Evolutionary conservation across 1,140 invertebrate species (phyloP).

Genomic region (Condylostylus longicornis): DNA sequence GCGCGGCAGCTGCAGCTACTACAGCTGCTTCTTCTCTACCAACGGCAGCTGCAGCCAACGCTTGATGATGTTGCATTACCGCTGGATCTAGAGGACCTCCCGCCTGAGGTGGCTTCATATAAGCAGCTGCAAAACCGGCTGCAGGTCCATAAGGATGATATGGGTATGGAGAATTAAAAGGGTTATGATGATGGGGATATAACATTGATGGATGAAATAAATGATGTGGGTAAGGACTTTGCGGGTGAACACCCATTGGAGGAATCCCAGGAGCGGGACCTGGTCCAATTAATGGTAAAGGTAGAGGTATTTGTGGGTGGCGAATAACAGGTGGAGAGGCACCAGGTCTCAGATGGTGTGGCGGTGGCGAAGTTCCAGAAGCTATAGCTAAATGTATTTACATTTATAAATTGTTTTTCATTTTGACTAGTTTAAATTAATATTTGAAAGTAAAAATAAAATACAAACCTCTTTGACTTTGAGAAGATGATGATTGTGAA

Average conservation of each 20-base stretch:
- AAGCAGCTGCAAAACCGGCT: constrained; percentile 25
- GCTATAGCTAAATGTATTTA: too few relatives aligned
- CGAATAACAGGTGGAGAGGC: constrained; percentile 31
- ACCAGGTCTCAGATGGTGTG: constrained; percentile 28
- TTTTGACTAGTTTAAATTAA: neutral
- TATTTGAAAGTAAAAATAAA: too few relatives aligned
- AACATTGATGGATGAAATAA: constrained; percentile 30
- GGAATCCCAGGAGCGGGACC: constrained; percentile 26
- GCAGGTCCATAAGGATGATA: constrained; percentile 30
- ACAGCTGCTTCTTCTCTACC: constrained; percentile 21
- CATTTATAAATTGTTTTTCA: neutral
- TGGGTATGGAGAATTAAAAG: constrained; percentile 30
- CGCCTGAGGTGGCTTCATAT: constrained; percentile 28
- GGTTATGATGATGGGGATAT: constrained; percentile 30
- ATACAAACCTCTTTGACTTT: constrained; percentile 21
- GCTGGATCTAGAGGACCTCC: constrained; percentile 23
- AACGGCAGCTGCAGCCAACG: constrained; percentile 18
- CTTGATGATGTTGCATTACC: constrained; percentile 25
- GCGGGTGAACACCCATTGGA: constrained; percentile 29
- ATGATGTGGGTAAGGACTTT: constrained; percentile 30
- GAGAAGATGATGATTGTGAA: neutral
- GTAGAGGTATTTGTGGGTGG: constrained; percentile 30
- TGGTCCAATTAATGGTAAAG: constrained; percentile 25
- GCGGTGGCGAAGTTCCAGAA: constrained; percentile 32
- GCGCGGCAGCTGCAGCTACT: constrained; percentile 15